Evolutionary conservation across 2,113 vertebrate genomes (phyloP).

Genomic region (Onychostruthus taczanowskii): DNA sequence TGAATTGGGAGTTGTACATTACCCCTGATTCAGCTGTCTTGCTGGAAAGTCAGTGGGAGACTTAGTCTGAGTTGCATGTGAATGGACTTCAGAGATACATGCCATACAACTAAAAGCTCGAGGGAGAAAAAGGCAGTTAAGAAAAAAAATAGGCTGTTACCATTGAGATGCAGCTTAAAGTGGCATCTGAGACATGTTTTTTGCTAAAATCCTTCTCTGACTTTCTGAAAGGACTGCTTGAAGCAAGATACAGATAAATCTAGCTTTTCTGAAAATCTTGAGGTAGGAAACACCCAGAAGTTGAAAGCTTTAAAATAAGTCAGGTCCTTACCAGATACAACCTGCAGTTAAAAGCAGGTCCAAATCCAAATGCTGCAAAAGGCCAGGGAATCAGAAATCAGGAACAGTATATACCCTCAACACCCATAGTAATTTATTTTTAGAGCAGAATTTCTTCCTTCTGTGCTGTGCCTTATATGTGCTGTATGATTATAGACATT

Average conservation of each 20-base stretch:
- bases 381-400: not conserved
- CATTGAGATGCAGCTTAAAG: slow-evolving; percentile 1
- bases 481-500: not conserved
- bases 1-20: slow-evolving; percentile 52
- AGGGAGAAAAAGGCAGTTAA: slow-evolving; percentile 10
- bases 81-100: slow-evolving; percentile 1
- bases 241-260: not conserved
- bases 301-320: not conserved
- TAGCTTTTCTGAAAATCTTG: not conserved
- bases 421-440: not conserved
- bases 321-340: not conserved
- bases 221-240: not conserved
- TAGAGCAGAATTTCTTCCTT: not conserved
- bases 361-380: not conserved
- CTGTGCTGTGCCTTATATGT: not conserved
- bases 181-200: not conserved
- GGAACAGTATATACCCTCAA: not conserved
- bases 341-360: not conserved
- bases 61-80: slow-evolving; percentile 8
- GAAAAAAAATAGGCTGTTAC: not conserved
- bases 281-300: not conserved
- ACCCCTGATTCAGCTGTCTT: slow-evolving; percentile 44
- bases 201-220: not conserved
- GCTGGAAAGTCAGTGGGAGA: slow-evolving; percentile 14
- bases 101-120: not conserved